phyloP scores from a whole-genome alignment of 1,140 invertebrate genomes.

The Psilanteris sp. region DNA sequence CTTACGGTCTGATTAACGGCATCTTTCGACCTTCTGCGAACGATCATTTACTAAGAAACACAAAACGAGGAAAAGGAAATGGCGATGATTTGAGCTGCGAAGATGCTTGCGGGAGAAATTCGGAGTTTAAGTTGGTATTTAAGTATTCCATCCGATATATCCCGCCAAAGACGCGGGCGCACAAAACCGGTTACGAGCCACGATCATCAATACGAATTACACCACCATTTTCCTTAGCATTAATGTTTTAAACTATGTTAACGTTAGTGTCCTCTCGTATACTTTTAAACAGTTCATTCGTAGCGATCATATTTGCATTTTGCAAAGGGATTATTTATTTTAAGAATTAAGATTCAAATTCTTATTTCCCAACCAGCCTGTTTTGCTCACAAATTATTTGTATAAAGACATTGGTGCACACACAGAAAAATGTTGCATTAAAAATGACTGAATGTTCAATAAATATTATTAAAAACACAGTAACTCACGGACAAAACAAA shows the following conservation, averaged over 20 bases:
- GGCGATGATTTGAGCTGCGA: too few relatives aligned
- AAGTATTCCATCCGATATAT: conserved; percentile 41
- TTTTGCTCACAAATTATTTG: too few relatives aligned
- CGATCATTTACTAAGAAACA: conserved; percentile 45
- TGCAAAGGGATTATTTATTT: too few relatives aligned
- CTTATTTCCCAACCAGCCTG: too few relatives aligned
- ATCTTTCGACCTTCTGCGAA: conserved; percentile 49
- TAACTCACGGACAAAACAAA: too few relatives aligned
- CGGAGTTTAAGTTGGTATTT: conserved; percentile 40
- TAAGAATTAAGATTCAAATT: too few relatives aligned
- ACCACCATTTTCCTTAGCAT: conserved; percentile 45
- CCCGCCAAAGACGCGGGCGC: conserved; percentile 19
- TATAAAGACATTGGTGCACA: too few relatives aligned
- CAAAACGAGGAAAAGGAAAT: conserved; percentile 42
- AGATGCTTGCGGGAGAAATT: conserved; percentile 39
- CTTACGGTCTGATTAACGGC: conserved; percentile 39
- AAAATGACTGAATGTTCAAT: too few relatives aligned
- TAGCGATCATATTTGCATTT: too few relatives aligned
- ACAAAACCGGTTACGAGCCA: conserved; percentile 54
- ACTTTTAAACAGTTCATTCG: too few relatives aligned
- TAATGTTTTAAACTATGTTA: conserved; percentile 48
- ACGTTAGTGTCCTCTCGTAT: conserved; percentile 31
- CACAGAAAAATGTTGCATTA: too few relatives aligned
- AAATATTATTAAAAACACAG: too few relatives aligned
- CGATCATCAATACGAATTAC: conserved; percentile 59